These are phyloP conservation scores for Drosophila melanocephala DNA, from an alignment of 2,888 invertebrate species.

Conservation along the genomic window DNA sequence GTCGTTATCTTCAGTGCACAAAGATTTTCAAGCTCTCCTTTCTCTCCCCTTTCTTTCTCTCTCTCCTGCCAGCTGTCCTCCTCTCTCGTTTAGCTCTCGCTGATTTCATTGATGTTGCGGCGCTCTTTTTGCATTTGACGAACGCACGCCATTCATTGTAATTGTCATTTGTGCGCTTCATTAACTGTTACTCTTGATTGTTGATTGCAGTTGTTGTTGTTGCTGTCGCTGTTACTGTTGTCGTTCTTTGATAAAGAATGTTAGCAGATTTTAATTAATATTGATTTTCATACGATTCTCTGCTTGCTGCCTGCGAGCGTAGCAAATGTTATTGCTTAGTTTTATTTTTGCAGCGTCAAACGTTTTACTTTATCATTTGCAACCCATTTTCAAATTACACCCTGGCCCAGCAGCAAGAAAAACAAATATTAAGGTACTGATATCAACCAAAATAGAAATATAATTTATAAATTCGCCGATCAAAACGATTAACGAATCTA, in stretches of 20 bases:
- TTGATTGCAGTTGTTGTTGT: conserved; percentile 11
- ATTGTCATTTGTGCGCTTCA: conserved; percentile 69
- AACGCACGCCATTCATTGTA: conserved; percentile 52
- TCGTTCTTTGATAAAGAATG: conserved; percentile 39
- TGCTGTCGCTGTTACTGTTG: conserved; percentile 13
- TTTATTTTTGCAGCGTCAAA: background rate
- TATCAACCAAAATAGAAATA: background rate
- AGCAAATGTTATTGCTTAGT: conserved; percentile 6
- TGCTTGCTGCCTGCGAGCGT: background rate
- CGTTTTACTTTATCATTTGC: background rate
- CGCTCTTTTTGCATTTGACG: conserved; percentile 50
- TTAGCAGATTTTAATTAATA: conserved; percentile 58
- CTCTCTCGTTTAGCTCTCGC: conserved; percentile 6
- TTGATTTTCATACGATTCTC: conserved; percentile 51
- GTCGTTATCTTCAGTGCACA: conserved; percentile 46
- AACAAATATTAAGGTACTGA: background rate
- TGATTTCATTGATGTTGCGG: conserved; percentile 9
- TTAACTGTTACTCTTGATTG: conserved; percentile 60
- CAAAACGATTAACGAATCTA: no score
- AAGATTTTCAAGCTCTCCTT: conserved; percentile 28
- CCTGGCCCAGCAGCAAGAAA: background rate
- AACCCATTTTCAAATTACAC: background rate
- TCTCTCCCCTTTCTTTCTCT: background rate
- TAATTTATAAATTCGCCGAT: background rate
- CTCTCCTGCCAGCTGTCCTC: background rate